Conservation (phyloP, 2,797 vertebrate genomes). For the Catostomus latipinnis region DNA sequence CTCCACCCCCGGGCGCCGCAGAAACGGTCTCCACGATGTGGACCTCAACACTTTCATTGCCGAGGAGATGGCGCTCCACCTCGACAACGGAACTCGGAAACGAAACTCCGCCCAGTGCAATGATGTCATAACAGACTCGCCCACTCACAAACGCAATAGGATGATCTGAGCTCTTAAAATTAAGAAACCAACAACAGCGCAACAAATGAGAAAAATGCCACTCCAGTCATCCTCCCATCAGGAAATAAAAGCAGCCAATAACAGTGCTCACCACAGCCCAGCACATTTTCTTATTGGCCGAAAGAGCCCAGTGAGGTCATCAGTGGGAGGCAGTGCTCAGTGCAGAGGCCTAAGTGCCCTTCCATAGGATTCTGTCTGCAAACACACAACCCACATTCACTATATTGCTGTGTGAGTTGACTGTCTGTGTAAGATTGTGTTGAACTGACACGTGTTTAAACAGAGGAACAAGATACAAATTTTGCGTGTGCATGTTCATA, state of each 20-base stretch:
- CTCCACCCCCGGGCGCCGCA: constrained; percentile 91
- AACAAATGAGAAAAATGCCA: constrained; percentile 76
- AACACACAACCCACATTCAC: constrained; percentile 61
- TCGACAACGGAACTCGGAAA: constrained; percentile 97
- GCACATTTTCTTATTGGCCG: constrained; percentile 45
- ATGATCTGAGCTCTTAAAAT: constrained; percentile 88
- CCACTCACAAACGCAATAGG: constrained; percentile 99
- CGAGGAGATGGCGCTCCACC: constrained; percentile 99
- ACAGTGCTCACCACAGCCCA: constrained; percentile 38
- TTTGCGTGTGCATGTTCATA: constrained; percentile 47
- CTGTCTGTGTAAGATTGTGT: constrained; percentile 22
- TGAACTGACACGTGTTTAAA: constrained; percentile 31
- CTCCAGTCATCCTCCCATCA: constrained; percentile 80
- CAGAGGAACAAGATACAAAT: constrained; percentile 28
- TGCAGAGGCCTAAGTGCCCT: constrained; percentile 56
- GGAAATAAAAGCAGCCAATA: constrained; percentile 48
- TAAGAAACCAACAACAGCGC: constrained; percentile 64
- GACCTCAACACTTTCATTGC: constrained; percentile 99
- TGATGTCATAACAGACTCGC: constrained; percentile 99
- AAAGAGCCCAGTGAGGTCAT: constrained; percentile 48
- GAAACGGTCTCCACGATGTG: constrained; percentile 98
- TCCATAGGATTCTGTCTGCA: constrained; percentile 74
- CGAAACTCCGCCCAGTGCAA: constrained; percentile 96
- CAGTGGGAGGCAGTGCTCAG: constrained; percentile 52
- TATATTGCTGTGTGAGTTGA: constrained; percentile 50